Conservation (phyloP, 2,797 vertebrate species). For the Eutrigla gurnardus region DNA sequence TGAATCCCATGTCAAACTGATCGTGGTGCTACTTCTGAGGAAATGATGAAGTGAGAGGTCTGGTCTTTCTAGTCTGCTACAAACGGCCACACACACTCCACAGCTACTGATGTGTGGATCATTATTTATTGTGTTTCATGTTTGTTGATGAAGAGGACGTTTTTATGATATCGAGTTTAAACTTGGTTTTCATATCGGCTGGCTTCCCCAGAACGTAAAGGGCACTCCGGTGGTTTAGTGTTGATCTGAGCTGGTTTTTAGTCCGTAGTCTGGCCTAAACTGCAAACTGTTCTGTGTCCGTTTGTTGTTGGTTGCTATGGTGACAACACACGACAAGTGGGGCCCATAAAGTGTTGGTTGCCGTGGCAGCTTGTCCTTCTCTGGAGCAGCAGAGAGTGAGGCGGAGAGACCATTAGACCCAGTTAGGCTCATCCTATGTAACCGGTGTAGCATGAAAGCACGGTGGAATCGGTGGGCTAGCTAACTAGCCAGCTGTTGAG, state of each 20-base stretch:
- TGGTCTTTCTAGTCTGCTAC: constrained; percentile 4
- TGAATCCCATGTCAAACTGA: constrained; percentile 10
- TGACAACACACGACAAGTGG: too few relatives aligned
- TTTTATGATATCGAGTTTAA: constrained; percentile 9
- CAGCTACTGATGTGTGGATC: not conserved
- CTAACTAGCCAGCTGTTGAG: too few relatives aligned
- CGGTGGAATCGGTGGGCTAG: too few relatives aligned
- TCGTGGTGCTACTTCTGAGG: constrained; percentile 37
- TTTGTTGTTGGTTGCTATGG: too few relatives aligned
- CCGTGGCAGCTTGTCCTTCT: too few relatives aligned
- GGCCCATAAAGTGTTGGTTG: too few relatives aligned
- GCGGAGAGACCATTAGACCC: too few relatives aligned
- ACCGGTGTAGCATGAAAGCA: too few relatives aligned
- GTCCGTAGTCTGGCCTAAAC: too few relatives aligned
- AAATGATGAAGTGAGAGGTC: not conserved
- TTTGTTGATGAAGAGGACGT: constrained; percentile 9
- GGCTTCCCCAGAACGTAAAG: constrained; percentile 4
- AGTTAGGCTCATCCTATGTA: too few relatives aligned
- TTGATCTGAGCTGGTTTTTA: not conserved
- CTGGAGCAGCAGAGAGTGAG: too few relatives aligned
- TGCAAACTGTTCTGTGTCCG: too few relatives aligned
- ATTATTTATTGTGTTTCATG: constrained; percentile 49
- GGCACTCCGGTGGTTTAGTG: constrained; percentile 7
- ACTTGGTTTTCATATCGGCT: constrained; percentile 5
- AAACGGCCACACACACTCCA: not conserved